These are phyloP conservation scores for Catagonus wagneri DNA, from an alignment of 2,113 vertebrate species.

Conservation along the genomic window DNA sequence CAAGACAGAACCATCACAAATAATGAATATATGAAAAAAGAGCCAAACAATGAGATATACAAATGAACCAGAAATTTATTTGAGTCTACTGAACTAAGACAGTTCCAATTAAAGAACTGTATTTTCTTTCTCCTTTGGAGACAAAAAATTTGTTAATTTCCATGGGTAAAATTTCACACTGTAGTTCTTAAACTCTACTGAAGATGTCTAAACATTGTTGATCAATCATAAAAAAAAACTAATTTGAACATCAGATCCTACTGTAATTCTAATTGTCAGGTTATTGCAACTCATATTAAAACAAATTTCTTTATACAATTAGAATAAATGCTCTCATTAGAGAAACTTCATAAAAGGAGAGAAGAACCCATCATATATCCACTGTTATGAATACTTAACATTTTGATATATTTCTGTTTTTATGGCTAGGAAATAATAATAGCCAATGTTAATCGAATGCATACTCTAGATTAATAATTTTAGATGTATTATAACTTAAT, in stretches of 20 bases:
- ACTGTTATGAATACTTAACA: neutral
- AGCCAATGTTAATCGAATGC: neutral
- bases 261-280: conserved; percentile 29
- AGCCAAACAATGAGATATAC: neutral
- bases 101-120: neutral
- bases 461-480: neutral
- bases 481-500: conserved; percentile 15
- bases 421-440: conserved; percentile 24
- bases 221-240: conserved; percentile 51
- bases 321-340: neutral
- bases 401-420: conserved; percentile 25
- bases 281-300: conserved; percentile 34
- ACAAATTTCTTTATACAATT: neutral
- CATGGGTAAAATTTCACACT: neutral
- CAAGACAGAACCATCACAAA: conserved; percentile 60
- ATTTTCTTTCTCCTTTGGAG: conserved; percentile 3
- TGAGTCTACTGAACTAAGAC: neutral
- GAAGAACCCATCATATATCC: neutral
- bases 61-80: conserved; percentile 25
- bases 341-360: conserved; percentile 33
- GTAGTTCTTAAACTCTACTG: neutral
- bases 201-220: neutral
- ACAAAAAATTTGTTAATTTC: conserved; percentile 28
- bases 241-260: neutral
- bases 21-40: conserved; percentile 38